These are phyloP conservation scores for Lithosia quadra DNA, from an alignment of 2,888 invertebrate genomes.

Conservation along the genomic window DNA sequence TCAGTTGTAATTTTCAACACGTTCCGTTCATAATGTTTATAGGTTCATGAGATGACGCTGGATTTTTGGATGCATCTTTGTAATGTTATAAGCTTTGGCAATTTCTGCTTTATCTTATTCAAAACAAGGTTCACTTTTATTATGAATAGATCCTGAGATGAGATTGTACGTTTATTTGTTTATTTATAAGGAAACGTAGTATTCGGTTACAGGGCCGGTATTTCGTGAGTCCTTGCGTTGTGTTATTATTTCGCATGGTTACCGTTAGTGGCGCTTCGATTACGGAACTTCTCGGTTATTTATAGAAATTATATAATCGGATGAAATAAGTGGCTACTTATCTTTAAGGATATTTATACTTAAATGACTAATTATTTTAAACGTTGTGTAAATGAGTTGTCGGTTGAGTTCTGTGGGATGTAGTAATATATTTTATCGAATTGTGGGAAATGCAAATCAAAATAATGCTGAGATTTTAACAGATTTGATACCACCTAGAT, in stretches of 20 bases:
- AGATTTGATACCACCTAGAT: too few species aligned
- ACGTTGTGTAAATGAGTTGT: neutral
- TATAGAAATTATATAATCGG: slow-evolving; percentile 35
- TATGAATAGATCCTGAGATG: slow-evolving; percentile 12
- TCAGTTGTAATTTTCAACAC: too few species aligned
- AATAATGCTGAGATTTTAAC: too few species aligned
- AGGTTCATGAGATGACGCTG: too few species aligned
- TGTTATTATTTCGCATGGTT: slow-evolving; percentile 65
- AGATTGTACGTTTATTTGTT: slow-evolving; percentile 60
- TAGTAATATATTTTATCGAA: neutral
- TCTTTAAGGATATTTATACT: neutral
- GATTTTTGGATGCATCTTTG: slow-evolving; percentile 59
- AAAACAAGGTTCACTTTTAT: slow-evolving; percentile 40
- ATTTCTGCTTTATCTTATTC: slow-evolving; percentile 28
- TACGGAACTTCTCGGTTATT: slow-evolving; percentile 43
- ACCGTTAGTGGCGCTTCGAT: slow-evolving; percentile 66
- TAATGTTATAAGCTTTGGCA: slow-evolving; percentile 39
- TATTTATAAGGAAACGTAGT: slow-evolving; percentile 74
- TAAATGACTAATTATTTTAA: neutral
- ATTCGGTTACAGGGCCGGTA: slow-evolving; percentile 73
- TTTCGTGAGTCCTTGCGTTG: slow-evolving; percentile 64
- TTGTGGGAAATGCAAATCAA: too few species aligned
- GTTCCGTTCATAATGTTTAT: too few species aligned
- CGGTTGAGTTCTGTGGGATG: neutral
- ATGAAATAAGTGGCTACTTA: neutral